Evolutionary conservation across 1,140 invertebrate genomes (phyloP), one percentile per base, ranked within the genome.

Genomic region (Musca domestica): DNA sequence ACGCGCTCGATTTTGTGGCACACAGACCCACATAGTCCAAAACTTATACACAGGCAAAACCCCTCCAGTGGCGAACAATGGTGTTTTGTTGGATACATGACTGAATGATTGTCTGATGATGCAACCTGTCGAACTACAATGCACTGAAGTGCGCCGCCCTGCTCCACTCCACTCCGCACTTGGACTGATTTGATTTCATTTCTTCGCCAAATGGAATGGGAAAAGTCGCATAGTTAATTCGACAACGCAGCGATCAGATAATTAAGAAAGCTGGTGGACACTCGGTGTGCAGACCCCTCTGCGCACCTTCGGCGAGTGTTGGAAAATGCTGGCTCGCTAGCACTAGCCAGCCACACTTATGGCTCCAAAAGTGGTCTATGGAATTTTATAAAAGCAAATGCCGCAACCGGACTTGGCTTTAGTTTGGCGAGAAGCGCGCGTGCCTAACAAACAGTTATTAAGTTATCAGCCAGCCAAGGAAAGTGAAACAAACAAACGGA

Each of bases 361-460:
- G 41, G 27, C 5, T 14, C 1, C 41, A 2, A 64, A 48, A 23
- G n/a, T 20, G 23, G 47, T 64, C 41, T 49, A 48, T 5, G 49
- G 15, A 48, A 64, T 48, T 68, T 68, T 68, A 68, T 68, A 68
- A 68, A 68, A 68, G 47, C 30, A 34, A 64, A 58, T 68, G 47
- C 9, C 67, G 51, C 67, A 52, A 27, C 27, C 17, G 20, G 14
- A 12, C 3, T 15, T 47, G 22, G 48, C 48, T 63, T 68, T 58
- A 68, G 67, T 68, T 30, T 61, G 56, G 56, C 41, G 67, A 64
- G 51, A 64, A 63, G 47, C 67, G 67, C 67, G 58, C 58, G 46
- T 68, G 67, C 67, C 20, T 63, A 68, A 64, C 58, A 30, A 30
- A 64, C 58, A 30, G 22, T 63, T 64, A 58, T 58, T 41, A 23